These are phyloP conservation scores for Phalacrocorax brasilianus DNA, from an alignment of 2,113 vertebrate genomes.

Conservation along the genomic window DNA sequence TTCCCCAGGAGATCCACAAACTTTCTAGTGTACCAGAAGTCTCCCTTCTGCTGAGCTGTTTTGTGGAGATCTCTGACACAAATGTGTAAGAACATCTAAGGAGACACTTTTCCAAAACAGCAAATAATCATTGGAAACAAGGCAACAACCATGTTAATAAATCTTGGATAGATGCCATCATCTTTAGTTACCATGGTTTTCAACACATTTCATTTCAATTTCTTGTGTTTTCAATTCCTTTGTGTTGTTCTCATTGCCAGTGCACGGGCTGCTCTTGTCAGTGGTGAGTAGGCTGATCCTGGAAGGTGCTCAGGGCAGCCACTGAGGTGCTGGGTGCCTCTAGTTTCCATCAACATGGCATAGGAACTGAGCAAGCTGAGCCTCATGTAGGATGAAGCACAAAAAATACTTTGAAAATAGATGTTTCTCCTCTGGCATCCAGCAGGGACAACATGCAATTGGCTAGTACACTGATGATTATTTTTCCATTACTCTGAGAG, in stretches of 20 bases:
- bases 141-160: background rate
- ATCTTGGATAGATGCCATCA: background rate
- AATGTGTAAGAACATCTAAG: background rate
- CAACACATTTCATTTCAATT: background rate
- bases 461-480: background rate
- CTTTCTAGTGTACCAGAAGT: background rate
- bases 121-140: background rate
- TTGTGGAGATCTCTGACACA: background rate
- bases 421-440: background rate
- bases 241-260: background rate
- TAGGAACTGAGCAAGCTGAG: background rate
- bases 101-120: background rate
- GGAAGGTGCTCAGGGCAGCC: background rate
- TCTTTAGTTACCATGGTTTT: background rate
- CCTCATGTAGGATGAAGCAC: background rate
- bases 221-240: background rate
- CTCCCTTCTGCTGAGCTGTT: background rate
- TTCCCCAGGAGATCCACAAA: background rate
- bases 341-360: background rate
- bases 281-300: background rate
- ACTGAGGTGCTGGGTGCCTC: background rate
- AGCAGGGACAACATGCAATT: background rate
- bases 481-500: slow-evolving; percentile 38
- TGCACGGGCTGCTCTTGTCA: background rate
- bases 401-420: background rate